Percentiles rank a stretch among this genome's conserved stretches.
phyloP scores from a whole-genome alignment of 2,797 vertebrate species.

The Echiichthys vipera region DNA sequence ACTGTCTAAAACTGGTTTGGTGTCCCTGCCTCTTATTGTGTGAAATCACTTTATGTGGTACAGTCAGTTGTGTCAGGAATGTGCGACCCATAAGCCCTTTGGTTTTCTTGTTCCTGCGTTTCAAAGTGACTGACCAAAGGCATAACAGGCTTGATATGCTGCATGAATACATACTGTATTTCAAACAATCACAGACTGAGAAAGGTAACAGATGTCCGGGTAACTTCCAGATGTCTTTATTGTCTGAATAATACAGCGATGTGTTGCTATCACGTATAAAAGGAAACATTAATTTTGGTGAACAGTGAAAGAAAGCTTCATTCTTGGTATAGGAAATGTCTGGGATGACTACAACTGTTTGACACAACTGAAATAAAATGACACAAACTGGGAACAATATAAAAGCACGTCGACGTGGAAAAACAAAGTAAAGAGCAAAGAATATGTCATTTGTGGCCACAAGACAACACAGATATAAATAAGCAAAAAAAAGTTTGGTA shows the following conservation, averaged over 20 bases:
- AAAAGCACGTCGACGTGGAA: conserved; percentile 51
- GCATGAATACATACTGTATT: not conserved
- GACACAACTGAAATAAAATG: conserved; percentile 29
- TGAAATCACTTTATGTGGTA: conserved; percentile 60
- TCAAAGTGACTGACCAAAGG: conserved; percentile 11
- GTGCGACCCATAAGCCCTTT: conserved; percentile 36
- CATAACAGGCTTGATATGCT: not conserved
- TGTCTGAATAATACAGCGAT: conserved; percentile 52
- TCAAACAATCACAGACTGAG: conserved; percentile 3
- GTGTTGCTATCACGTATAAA: conserved; percentile 40
- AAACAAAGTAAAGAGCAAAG: conserved; percentile 33
- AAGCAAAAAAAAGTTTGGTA: conserved; percentile 64
- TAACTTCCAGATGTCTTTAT: conserved; percentile 60
- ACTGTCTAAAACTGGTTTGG: conserved; percentile 63
- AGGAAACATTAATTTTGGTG: conserved; percentile 45
- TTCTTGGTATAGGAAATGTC: conserved; percentile 30
- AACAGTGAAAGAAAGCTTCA: conserved; percentile 11
- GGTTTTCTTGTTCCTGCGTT: conserved; percentile 38
- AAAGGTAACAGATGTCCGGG: not conserved
- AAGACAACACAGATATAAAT: conserved; percentile 67
- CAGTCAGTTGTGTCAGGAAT: conserved; percentile 39
- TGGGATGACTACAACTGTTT: conserved; percentile 19
- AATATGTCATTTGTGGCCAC: conserved; percentile 54
- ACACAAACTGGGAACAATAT: conserved; percentile 40
- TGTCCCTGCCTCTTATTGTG: conserved; percentile 67